Evolutionary conservation across 2,888 invertebrate species (phyloP).

Genomic region (Trichopria drosophilae): DNA sequence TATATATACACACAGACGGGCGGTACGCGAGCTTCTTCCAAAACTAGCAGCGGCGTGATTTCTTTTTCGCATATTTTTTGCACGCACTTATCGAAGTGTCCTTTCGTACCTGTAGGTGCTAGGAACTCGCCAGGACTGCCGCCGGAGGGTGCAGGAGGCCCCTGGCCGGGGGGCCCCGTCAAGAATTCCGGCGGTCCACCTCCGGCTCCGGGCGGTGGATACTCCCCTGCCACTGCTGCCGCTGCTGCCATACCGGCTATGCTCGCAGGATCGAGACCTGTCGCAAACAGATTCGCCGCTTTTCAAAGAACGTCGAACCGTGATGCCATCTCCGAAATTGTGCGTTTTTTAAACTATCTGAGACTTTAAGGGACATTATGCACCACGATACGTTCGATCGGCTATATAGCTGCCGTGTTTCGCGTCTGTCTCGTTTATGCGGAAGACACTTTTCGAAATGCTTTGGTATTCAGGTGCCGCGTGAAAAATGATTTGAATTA

Average conservation of each 20-base stretch:
- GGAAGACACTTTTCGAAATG: too few relatives aligned
- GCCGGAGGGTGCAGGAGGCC: conserved; percentile 54
- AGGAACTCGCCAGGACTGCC: conserved; percentile 57
- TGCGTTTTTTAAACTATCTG: conserved; percentile 1
- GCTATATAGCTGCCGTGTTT: too few relatives aligned
- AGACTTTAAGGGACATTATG: not conserved
- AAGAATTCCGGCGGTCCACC: conserved; percentile 57
- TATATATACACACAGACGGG: too few relatives aligned
- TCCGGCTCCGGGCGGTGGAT: conserved; percentile 56
- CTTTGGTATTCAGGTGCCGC: too few relatives aligned
- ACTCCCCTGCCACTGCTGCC: conserved; percentile 56
- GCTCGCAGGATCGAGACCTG: conserved; percentile 56
- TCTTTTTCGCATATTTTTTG: conserved; percentile 9
- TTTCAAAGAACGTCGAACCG: conserved; percentile 36
- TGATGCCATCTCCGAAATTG: conserved; percentile 45
- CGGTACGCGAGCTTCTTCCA: conserved; percentile 3
- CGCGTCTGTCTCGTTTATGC: too few relatives aligned
- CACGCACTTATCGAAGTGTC: not conserved
- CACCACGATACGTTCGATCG: too few relatives aligned
- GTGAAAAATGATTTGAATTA: too few relatives aligned
- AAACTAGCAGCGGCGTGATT: conserved; percentile 10
- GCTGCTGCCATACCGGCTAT: conserved; percentile 57
- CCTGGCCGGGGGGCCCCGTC: conserved; percentile 56
- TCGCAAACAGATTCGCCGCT: conserved; percentile 47
- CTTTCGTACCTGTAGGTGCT: conserved; percentile 53